Percentiles rank a stretch among this genome's conserved stretches.
These are phyloP conservation scores for Danaus plexippus DNA, from an alignment of 1,140 invertebrate species.

Conservation along the genomic window DNA sequence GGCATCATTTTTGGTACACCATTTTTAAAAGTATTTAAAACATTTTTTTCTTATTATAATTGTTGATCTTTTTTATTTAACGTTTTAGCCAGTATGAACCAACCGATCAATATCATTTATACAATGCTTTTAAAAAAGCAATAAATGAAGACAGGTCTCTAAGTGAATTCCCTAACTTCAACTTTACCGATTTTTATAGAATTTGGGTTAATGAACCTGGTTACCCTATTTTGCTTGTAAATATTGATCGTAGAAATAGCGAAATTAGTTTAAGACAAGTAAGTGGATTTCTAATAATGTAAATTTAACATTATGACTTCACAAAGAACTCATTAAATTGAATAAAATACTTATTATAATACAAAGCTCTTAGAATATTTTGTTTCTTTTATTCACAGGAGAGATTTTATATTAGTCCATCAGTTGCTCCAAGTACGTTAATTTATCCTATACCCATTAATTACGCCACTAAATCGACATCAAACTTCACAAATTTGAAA, in stretches of 20 bases:
- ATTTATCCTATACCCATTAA: constrained; percentile 77
- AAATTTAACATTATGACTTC: neutral
- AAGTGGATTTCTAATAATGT: constrained; percentile 21
- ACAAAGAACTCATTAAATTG: constrained; percentile 4
- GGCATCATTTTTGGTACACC: no score
- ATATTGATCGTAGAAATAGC: constrained; percentile 55
- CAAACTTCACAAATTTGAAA: constrained; percentile 72
- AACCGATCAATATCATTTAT: constrained; percentile 75
- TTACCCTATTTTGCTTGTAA: constrained; percentile 79
- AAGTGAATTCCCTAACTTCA: constrained; percentile 35
- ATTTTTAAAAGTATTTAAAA: no score
- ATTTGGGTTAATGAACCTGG: constrained; percentile 80
- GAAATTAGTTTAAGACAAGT: constrained; percentile 67
- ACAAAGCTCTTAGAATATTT: neutral
- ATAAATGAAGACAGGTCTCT: constrained; percentile 47
- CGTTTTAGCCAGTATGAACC: constrained; percentile 70
- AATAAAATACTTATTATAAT: no score
- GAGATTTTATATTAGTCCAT: constrained; percentile 46
- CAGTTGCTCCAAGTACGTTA: constrained; percentile 27
- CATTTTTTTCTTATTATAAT: no score
- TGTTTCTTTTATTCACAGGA: constrained; percentile 38
- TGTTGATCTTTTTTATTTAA: neutral
- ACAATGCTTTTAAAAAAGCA: constrained; percentile 73
- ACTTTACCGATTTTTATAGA: constrained; percentile 47
- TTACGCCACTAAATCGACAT: constrained; percentile 62